Percentiles rank a stretch among this genome's conserved stretches.
Conservation (phyloP, 1,140 invertebrate genomes). For the Pseudomyrmex flavicornis region DNA sequence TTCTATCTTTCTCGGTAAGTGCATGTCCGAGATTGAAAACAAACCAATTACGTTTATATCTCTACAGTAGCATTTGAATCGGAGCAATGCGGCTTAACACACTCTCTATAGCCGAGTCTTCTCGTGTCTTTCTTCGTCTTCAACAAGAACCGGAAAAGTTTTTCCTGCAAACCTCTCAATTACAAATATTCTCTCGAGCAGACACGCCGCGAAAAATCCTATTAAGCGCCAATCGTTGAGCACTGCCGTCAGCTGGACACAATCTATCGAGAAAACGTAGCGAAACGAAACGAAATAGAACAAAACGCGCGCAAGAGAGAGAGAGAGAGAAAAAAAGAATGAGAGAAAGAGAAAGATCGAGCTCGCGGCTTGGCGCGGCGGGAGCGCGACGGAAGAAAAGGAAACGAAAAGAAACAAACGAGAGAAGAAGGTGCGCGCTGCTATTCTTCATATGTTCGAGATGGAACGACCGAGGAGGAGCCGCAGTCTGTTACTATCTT, state of each 20-base stretch:
- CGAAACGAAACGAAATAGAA: slow-evolving; percentile 9
- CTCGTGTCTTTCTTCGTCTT: background rate
- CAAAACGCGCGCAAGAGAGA: slow-evolving; percentile 18
- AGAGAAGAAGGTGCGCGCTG: slow-evolving; percentile 24
- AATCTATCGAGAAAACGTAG: slow-evolving; percentile 25
- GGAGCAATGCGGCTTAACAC: background rate
- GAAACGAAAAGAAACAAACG: slow-evolving; percentile 50
- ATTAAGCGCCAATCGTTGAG: background rate
- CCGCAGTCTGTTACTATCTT: slow-evolving; percentile 75
- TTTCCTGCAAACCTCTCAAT: background rate
- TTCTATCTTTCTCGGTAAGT: background rate
- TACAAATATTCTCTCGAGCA: slow-evolving; percentile 40
- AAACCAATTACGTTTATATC: background rate
- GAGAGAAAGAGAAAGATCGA: background rate
- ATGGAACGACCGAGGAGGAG: slow-evolving; percentile 55
- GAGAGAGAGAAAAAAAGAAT: slow-evolving; percentile 3
- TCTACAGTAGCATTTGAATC: background rate
- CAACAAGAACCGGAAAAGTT: background rate
- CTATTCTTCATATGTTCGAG: slow-evolving; percentile 46
- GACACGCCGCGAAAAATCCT: slow-evolving; percentile 20
- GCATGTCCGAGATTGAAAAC: slow-evolving; percentile 35
- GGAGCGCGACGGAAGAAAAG: slow-evolving; percentile 4
- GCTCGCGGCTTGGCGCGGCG: background rate
- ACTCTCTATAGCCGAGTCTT: background rate
- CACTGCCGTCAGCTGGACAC: background rate